Conservation (phyloP, 2,797 vertebrate genomes). For the Liparis tanakae region DNA sequence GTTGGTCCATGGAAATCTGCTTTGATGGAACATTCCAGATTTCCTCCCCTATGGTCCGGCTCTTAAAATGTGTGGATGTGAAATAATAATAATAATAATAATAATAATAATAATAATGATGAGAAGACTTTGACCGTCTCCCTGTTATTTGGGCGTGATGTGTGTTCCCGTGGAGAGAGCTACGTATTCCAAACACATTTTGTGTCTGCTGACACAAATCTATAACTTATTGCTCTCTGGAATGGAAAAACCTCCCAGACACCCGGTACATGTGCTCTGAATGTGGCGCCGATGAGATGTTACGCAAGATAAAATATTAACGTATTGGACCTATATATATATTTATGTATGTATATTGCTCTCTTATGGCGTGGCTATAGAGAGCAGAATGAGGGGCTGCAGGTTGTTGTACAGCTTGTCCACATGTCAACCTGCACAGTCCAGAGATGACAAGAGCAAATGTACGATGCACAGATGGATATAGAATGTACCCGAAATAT, state of each 20-base stretch:
- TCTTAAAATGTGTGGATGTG: slow-evolving; percentile 12
- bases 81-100: slow-evolving; percentile 9
- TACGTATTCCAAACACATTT: slow-evolving; percentile 51
- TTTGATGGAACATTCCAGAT: slow-evolving; percentile 27
- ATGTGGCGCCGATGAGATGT: neutral
- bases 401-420: slow-evolving; percentile 2
- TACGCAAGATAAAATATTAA: neutral
- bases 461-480: neutral
- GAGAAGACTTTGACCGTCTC: slow-evolving; percentile 11
- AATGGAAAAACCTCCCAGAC: slow-evolving; percentile 31
- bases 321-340: neutral
- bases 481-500: neutral
- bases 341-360: neutral
- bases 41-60: neutral
- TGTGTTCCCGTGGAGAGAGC: slow-evolving; percentile 40
- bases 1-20: neutral
- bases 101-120: slow-evolving; percentile 5
- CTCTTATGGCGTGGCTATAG: neutral
- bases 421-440: too few species aligned
- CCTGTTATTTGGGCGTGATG: slow-evolving; percentile 22
- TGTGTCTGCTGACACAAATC: slow-evolving; percentile 42
- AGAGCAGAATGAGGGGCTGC: neutral
- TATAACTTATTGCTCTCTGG: slow-evolving; percentile 33
- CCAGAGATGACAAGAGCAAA: neutral
- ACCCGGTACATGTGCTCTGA: slow-evolving; percentile 16